Evolutionary conservation across 2,888 invertebrate species (phyloP).

Genomic region (Liposcelis brunnea): DNA sequence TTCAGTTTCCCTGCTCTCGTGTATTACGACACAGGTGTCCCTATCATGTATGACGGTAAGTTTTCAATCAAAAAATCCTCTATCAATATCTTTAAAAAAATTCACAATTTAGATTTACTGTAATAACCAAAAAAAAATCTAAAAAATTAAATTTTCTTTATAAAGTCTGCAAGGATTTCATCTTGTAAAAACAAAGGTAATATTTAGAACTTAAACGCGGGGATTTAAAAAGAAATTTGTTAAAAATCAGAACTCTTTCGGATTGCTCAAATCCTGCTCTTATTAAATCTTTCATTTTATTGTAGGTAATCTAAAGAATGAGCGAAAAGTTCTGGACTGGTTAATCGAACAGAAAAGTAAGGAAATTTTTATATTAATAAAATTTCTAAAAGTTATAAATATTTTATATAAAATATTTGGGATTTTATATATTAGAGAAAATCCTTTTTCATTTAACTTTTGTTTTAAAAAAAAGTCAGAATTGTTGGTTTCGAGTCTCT

Average conservation of each 20-base stretch:
- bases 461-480: neutral
- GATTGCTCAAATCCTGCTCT: conserved; percentile 5
- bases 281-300: conserved; percentile 20
- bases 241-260: too few species aligned
- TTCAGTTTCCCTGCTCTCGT: conserved; percentile 83
- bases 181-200: conserved; percentile 1
- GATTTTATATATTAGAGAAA: neutral
- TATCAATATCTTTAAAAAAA: neutral
- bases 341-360: conserved; percentile 92
- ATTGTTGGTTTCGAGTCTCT: neutral
- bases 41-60: conserved; percentile 91
- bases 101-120: conserved; percentile 7
- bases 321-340: conserved; percentile 91
- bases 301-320: conserved; percentile 87
- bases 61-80: conserved; percentile 12
- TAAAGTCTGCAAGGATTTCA: neutral
- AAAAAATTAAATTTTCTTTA: neutral
- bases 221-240: too few species aligned
- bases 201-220: conserved; percentile 4
- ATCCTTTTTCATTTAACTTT: conserved; percentile 1
- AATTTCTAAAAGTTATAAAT: conserved; percentile 5
- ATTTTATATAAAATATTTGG: conserved; percentile 8
- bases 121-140: conserved; percentile 4
- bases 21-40: conserved; percentile 84
- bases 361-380: conserved; percentile 27